These are phyloP conservation scores for Drosophila melanocephala DNA, from an alignment of 2,888 invertebrate species.

Conservation along the genomic window DNA sequence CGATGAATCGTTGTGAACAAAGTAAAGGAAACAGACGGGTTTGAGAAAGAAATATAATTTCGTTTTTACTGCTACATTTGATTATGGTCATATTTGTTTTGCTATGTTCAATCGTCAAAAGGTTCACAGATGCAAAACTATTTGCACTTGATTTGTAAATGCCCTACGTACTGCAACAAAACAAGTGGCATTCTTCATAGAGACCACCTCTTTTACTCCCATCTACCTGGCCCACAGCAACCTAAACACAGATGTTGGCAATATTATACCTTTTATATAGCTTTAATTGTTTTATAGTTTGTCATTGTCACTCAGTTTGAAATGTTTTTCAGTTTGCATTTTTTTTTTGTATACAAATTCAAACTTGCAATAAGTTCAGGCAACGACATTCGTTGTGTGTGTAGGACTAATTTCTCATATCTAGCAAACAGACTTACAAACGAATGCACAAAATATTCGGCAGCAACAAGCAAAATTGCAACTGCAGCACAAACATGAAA, in stretches of 20 bases:
- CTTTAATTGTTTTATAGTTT: not conserved
- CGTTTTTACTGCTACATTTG: not conserved
- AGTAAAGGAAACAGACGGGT: not conserved
- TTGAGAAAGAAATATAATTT: not conserved
- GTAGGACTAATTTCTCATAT: not conserved
- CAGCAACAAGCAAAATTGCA: not conserved
- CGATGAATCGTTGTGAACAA: not conserved
- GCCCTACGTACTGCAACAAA: not conserved
- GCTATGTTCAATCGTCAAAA: not conserved
- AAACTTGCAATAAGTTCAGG: not conserved
- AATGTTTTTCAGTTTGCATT: not conserved
- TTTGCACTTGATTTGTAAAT: not conserved
- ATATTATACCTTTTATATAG: not conserved
- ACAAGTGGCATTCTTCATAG: not conserved
- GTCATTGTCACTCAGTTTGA: not conserved
- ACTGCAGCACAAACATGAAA: constrained; percentile 1
- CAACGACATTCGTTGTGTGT: not conserved
- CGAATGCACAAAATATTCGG: not conserved
- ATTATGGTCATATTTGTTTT: not conserved
- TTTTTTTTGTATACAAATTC: not conserved
- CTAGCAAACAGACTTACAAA: not conserved
- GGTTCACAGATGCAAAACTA: not conserved
- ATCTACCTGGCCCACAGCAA: not conserved
- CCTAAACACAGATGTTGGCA: not conserved
- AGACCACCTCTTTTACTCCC: not conserved